These are phyloP conservation scores for Drosophila lacteicornis DNA, from an alignment of 1,140 invertebrate genomes.

Conservation along the genomic window DNA sequence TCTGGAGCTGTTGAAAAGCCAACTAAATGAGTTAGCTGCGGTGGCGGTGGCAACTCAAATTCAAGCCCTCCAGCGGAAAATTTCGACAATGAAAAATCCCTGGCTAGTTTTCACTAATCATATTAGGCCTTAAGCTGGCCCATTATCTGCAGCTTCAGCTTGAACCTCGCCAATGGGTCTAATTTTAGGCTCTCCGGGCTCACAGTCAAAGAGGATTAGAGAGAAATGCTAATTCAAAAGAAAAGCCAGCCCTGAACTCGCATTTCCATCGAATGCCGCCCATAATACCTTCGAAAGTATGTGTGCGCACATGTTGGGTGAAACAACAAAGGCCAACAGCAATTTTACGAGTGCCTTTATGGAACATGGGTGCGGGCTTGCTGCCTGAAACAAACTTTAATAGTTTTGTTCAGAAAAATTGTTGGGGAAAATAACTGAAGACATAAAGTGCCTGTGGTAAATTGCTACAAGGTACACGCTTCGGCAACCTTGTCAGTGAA, in stretches of 20 bases:
- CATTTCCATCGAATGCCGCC: not conserved
- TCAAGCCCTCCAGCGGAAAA: not conserved
- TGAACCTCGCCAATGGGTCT: not conserved
- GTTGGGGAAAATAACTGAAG: not conserved
- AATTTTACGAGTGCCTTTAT: constrained; percentile 10
- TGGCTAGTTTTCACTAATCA: constrained; percentile 17
- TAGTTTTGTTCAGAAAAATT: not conserved
- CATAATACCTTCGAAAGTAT: constrained; percentile 25
- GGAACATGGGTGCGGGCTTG: not conserved
- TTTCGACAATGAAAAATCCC: constrained; percentile 2
- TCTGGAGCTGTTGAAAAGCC: constrained; percentile 13
- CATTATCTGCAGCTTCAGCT: constrained; percentile 8
- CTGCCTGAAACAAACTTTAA: not conserved
- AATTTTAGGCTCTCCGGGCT: constrained; percentile 12
- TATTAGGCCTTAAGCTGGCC: constrained; percentile 17
- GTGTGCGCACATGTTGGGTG: constrained; percentile 8
- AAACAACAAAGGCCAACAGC: not conserved
- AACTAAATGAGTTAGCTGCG: constrained; percentile 24
- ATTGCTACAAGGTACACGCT: not conserved
- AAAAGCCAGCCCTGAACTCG: not conserved
- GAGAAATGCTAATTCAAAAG: not conserved
- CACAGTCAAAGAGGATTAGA: constrained; percentile 6
- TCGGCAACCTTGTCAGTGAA: not conserved
- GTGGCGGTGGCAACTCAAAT: constrained; percentile 1
- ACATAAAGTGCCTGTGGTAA: not conserved